Base-by-base conservation (phyloP, 2,113 vertebrate genomes). In the Megaceryle maxima region DNA sequence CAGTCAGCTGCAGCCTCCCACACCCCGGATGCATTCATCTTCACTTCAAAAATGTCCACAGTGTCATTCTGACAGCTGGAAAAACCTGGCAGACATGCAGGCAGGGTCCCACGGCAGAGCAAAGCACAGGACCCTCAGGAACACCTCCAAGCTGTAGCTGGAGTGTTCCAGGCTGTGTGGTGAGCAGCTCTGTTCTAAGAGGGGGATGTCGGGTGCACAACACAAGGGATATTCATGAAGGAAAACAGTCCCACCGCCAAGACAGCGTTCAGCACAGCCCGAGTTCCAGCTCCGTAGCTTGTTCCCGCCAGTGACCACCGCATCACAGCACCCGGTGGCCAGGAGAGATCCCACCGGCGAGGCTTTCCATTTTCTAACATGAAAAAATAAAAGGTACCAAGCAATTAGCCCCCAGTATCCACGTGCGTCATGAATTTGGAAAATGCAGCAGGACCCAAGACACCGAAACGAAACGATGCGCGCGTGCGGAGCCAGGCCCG, bases 61-160 rank as follows among this genome's bases (percentile, higher is more conserved):
- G 79, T 9, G 44, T 50, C 25, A 5, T 37, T 76, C 2, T 3
- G 17, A 72, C 2, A 37, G 68, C 48, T 82, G 76, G 73, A 63
- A 44, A 67, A 68, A 5, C 24, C 35, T 16, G n/a, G 28, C 44
- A 59, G 57, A 20, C 10, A 1, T 1, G 7, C 43, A 44, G 48
- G 62, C 9, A 16, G 11, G 19, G 39, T 22, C 63, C 64, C 26
- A 20, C 3, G 15, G 33, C 62, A 35, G 25, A 46, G 57, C 57
- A 17, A 16, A 50, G 48, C 35, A 22, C 46, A 4, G 57, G 33
- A 5, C 3, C 19, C 48, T 16, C 28, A 4, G 43, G 12, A 26
- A 33, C 35, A 37, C 3, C 63, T 17, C 46, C 1, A 0, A 22
- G 76, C 25, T 1, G 1, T 1, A 33, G 57, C 8, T 17, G 56